Percentiles rank a stretch among this genome's conserved stretches.
These are phyloP conservation scores for Tipula vernalis DNA, from an alignment of 2,888 invertebrate species.

Conservation along the genomic window DNA sequence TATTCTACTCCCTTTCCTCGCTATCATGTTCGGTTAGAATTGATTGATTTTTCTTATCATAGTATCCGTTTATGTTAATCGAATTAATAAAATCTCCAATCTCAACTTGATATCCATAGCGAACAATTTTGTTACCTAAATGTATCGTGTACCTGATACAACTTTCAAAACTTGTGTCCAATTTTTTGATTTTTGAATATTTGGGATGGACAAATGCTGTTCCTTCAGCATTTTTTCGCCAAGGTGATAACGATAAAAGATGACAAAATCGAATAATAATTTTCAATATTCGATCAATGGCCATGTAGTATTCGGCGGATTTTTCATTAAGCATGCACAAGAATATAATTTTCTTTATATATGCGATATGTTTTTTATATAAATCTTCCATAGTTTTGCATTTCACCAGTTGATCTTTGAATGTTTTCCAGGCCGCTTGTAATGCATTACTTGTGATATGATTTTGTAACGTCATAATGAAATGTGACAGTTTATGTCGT, in stretches of 20 bases:
- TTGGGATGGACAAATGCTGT: constrained; percentile 29
- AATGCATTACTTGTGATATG: constrained; percentile 67
- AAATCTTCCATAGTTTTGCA: constrained; percentile 58
- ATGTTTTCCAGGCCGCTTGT: constrained; percentile 59
- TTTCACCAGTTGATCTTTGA: constrained; percentile 51
- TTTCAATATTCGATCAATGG: constrained; percentile 57
- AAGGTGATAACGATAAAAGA: constrained; percentile 27
- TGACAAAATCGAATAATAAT: constrained; percentile 46
- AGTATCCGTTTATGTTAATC: constrained; percentile 33
- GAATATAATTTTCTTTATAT: constrained; percentile 62
- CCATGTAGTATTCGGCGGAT: constrained; percentile 52
- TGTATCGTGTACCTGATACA: constrained; percentile 31
- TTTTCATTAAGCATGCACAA: constrained; percentile 60
- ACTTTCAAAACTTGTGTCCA: constrained; percentile 31
- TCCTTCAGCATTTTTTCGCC: constrained; percentile 22
- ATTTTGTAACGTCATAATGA: constrained; percentile 60
- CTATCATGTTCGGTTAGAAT: background rate
- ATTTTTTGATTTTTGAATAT: constrained; percentile 27
- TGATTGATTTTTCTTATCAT: constrained; percentile 16
- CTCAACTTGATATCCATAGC: constrained; percentile 33
- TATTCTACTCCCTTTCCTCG: background rate
- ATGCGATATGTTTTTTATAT: constrained; percentile 56
- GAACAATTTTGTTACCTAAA: constrained; percentile 32
- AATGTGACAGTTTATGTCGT: constrained; percentile 62
- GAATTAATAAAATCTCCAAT: constrained; percentile 32